Evolutionary conservation across 2,888 invertebrate genomes (phyloP).

Genomic region (Xanthorhoe spadicearia): DNA sequence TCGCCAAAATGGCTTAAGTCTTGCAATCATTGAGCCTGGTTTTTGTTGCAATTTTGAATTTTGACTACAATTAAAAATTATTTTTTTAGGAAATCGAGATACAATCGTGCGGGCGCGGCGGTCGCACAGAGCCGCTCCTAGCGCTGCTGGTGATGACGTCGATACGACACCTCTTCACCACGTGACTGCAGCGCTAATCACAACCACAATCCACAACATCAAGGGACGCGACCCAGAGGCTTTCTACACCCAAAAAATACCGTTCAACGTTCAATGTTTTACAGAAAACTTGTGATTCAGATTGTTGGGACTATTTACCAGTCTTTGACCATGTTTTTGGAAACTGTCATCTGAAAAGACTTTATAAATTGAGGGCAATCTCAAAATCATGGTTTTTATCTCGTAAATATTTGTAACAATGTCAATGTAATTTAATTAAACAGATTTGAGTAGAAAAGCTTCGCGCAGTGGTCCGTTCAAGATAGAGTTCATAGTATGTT

Average conservation of each 20-base stretch:
- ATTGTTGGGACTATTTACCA: conserved; percentile 23
- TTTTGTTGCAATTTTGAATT: too few relatives aligned
- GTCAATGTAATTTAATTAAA: conserved; percentile 43
- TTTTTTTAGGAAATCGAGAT: conserved; percentile 87
- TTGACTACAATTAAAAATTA: not conserved
- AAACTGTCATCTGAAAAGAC: conserved; percentile 3
- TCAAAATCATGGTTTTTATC: conserved; percentile 1
- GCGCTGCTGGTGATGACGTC: conserved; percentile 57
- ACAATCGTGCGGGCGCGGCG: conserved; percentile 85
- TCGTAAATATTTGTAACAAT: conserved; percentile 31
- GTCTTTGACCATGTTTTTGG: conserved; percentile 5
- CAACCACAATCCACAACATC: conserved; percentile 40
- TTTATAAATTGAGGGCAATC: conserved; percentile 1
- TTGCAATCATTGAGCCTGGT: not conserved
- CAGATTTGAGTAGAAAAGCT: conserved; percentile 54
- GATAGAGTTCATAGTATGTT: conserved; percentile 59
- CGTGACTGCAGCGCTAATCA: conserved; percentile 69
- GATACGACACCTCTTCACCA: conserved; percentile 57
- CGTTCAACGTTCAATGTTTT: conserved; percentile 21
- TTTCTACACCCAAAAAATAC: conserved; percentile 29
- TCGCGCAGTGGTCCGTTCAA: conserved; percentile 53
- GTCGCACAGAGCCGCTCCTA: conserved; percentile 55
- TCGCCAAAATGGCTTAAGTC: too few relatives aligned
- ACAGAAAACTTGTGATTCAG: conserved; percentile 19
- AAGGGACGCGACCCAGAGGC: conserved; percentile 37